Evolutionary conservation across 2,113 vertebrate genomes (phyloP).

Genomic region (Labeo catla): DNA sequence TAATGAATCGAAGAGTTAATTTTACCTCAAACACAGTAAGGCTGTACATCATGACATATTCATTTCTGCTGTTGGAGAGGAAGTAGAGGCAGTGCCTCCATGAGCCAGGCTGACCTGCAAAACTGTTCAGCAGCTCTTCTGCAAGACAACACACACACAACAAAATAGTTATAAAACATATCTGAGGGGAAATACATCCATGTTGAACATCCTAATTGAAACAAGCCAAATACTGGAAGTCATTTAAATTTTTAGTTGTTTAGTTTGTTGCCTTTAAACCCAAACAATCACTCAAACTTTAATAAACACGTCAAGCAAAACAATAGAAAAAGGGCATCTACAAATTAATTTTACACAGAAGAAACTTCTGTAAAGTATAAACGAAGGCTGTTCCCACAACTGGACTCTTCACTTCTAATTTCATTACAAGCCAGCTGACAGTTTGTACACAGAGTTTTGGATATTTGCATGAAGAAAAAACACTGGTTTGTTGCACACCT

Average conservation of each 20-base stretch:
- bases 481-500: neutral
- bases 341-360: neutral
- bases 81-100: slow-evolving; percentile 98
- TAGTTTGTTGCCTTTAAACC: neutral
- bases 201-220: too few species aligned
- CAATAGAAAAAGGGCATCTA: neutral
- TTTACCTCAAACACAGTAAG: slow-evolving; percentile 97
- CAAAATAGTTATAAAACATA: slow-evolving; percentile 26
- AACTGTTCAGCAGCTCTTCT: slow-evolving; percentile 99
- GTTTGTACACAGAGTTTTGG: neutral
- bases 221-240: neutral
- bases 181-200: too few species aligned
- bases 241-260: neutral
- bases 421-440: neutral
- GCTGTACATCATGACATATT: slow-evolving; percentile 99
- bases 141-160: slow-evolving; percentile 54
- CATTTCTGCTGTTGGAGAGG: slow-evolving; percentile 94
- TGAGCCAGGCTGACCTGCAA: slow-evolving; percentile 96
- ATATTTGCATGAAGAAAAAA: slow-evolving; percentile 22
- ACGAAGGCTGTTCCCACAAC: neutral
- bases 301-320: neutral
- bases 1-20: neutral
- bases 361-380: neutral
- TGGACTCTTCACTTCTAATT: neutral
- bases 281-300: neutral